Base-by-base conservation (phyloP, 2,113 vertebrate genomes). In the Notothenia coriiceps region DNA sequence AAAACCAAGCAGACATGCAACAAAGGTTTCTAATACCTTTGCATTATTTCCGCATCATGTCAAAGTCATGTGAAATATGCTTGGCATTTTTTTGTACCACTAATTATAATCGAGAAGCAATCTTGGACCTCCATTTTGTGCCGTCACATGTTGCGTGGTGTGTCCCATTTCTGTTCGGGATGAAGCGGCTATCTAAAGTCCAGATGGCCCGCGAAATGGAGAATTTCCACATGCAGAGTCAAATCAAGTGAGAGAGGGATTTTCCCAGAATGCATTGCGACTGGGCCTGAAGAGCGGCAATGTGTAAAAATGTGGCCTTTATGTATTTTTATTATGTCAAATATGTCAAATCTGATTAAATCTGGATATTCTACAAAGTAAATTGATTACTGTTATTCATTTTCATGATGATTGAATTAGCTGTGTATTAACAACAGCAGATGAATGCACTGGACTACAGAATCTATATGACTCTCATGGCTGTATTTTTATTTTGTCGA, bases 161-260 rank as follows among this genome's bases (percentile, higher is more conserved):
- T 74, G 70, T 70, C 65, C 52, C 57, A 63, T 50, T 83, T 73
- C 29, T 59, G 35, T 79, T 60, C 20, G 63, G 59, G 65, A 54
- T 74, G 70, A 70, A 59, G 70, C 11, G 52, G 64, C 47, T 46
- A 52, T 74, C 50, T 35, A 25, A 56, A 25, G 52, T 71, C 80
- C 73, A 82, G 60, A 76, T 71, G 67, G 80, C 20, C 61, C 13
- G 5, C 74, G 55, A 77, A 83, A 72, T 74, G 76, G 44, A 74
- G 64, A 22, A 20, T 59, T 74, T 70, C 46, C 71, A 79, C 76
- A 84, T 59, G 65, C 69, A 66, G 25, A 46, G 62, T 56, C 68
- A 63, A 62, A 83, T 71, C 22, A 68, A 57, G 50, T 43, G 63
- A 44, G 55, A 10, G 46, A 46, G 29, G 43, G n/a, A 25, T 44